Conservation (phyloP, 2,888 invertebrate genomes). For the Crioceris asparagi region DNA sequence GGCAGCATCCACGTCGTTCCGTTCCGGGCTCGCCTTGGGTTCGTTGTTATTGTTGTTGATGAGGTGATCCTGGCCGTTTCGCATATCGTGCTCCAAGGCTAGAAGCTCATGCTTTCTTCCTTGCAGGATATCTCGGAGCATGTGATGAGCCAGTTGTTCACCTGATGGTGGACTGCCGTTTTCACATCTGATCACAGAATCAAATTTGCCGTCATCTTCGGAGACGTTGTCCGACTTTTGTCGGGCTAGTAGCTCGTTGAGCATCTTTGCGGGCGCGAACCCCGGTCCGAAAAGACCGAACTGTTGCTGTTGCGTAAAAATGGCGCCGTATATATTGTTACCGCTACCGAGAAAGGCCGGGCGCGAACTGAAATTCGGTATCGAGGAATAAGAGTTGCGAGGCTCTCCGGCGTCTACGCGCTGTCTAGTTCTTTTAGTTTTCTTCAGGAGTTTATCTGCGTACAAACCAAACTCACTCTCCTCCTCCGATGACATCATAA, state of each 20-base stretch:
- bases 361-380: constrained; percentile 65
- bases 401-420: constrained; percentile 94
- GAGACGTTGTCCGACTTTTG: constrained; percentile 46
- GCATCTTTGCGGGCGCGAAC: constrained; percentile 83
- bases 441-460: constrained; percentile 86
- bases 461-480: constrained; percentile 89
- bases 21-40: constrained; percentile 36
- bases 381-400: constrained; percentile 82
- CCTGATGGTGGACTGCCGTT: constrained; percentile 48
- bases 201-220: constrained; percentile 37
- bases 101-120: constrained; percentile 76
- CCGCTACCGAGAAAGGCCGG: constrained; percentile 64
- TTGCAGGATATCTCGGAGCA: constrained; percentile 83
- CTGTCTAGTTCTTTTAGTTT: constrained; percentile 89
- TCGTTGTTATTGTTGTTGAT: constrained; percentile 44
- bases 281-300: constrained; percentile 75
- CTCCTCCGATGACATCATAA: constrained; percentile 97
- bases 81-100: constrained; percentile 57
- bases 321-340: constrained; percentile 67
- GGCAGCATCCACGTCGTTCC: constrained; percentile 27
- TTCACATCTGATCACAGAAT: constrained; percentile 39
- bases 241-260: constrained; percentile 78
- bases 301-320: constrained; percentile 70
- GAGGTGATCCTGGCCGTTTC: constrained; percentile 41
- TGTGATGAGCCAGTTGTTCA: constrained; percentile 61